Conservation (phyloP, 1,140 invertebrate species). For the Anastrepha ludens region DNA sequence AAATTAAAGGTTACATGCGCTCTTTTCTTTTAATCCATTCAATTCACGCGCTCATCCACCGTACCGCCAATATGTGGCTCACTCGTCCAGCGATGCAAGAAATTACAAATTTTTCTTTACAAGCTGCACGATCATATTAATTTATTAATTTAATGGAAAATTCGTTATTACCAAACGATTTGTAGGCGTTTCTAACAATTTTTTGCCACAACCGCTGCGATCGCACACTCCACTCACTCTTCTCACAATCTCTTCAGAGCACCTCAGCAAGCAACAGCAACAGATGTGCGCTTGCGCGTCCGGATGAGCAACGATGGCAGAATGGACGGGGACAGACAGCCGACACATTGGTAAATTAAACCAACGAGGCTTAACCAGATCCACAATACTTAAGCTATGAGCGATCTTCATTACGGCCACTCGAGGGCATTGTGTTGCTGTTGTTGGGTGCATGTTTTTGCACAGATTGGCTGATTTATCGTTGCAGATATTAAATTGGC, state of each 20-base stretch:
- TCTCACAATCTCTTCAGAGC: neutral
- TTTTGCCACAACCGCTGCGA: constrained; percentile 59
- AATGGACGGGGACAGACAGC: neutral
- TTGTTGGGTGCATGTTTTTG: constrained; percentile 40
- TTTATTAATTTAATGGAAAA: constrained; percentile 74
- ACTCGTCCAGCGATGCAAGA: constrained; percentile 10
- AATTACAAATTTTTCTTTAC: constrained; percentile 48
- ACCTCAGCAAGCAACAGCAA: neutral
- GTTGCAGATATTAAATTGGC: constrained; percentile 55
- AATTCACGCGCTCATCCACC: neutral
- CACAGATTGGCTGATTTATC: constrained; percentile 56
- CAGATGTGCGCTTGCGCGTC: constrained; percentile 65
- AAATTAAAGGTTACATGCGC: too few relatives aligned
- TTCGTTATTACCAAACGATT: constrained; percentile 59
- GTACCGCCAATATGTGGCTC: neutral
- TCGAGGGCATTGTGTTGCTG: constrained; percentile 57
- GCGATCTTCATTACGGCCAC: constrained; percentile 73
- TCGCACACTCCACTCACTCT: neutral
- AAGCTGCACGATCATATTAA: constrained; percentile 70
- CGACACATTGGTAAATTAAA: constrained; percentile 57
- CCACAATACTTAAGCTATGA: constrained; percentile 69
- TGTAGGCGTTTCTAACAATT: constrained; percentile 73
- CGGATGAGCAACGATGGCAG: constrained; percentile 53
- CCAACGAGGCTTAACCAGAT: constrained; percentile 51
- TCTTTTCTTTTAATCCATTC: too few relatives aligned